Conservation (phyloP, 2,113 vertebrate species). For the Henicopernis longicauda region DNA sequence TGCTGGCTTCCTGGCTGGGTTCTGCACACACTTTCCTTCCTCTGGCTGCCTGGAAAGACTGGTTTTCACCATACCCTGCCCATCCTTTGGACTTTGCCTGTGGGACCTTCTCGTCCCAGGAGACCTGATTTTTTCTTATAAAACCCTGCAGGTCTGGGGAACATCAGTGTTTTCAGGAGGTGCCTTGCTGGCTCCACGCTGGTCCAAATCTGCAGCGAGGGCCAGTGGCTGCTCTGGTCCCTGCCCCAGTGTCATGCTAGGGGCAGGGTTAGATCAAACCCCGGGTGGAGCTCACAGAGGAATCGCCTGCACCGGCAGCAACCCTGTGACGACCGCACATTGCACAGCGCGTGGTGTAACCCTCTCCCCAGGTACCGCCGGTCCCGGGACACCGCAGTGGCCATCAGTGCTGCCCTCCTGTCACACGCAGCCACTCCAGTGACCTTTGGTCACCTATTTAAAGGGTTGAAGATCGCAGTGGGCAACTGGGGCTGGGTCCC, state of each 20-base stretch:
- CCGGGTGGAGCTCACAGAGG: neutral
- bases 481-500: neutral
- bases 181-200: neutral
- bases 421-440: neutral
- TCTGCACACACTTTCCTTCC: neutral
- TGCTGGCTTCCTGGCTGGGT: neutral
- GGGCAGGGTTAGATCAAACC: neutral
- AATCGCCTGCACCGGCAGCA: neutral
- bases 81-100: neutral
- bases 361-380: fast-evolving
- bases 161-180: neutral
- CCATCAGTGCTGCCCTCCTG: neutral
- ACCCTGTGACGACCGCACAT: fast-evolving
- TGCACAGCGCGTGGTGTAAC: neutral
- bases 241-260: neutral
- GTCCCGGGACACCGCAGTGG: neutral
- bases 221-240: neutral
- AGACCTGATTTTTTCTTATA: neutral
- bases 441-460: neutral
- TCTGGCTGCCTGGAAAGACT: neutral
- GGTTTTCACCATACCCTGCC: neutral
- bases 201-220: neutral
- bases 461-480: neutral
- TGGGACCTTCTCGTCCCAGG: neutral
- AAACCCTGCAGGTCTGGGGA: neutral